phyloP scores from a whole-genome alignment of 1,140 invertebrate species.

The Paracyclopina nana region DNA sequence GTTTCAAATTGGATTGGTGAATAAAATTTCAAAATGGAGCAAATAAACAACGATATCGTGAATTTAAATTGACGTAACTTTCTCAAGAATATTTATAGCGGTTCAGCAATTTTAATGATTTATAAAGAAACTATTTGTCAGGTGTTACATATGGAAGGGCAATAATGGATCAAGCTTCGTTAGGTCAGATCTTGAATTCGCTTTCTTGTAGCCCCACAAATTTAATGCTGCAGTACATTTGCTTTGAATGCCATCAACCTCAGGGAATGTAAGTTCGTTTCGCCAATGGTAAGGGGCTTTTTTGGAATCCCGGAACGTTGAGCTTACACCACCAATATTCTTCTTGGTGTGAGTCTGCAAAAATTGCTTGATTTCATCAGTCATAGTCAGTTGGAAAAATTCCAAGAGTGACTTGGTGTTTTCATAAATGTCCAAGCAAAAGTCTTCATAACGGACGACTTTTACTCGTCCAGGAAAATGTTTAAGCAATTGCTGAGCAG shows the following conservation, averaged over 20 bases:
- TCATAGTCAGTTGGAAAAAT: slow-evolving; percentile 51
- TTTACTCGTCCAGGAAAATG: slow-evolving; percentile 50
- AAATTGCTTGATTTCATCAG: slow-evolving; percentile 44
- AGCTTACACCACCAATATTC: slow-evolving; percentile 54
- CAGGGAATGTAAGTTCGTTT: slow-evolving; percentile 37
- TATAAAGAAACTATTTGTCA: too few relatives aligned
- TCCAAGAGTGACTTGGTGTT: slow-evolving; percentile 46
- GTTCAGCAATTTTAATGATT: too few relatives aligned
- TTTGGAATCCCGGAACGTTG: slow-evolving; percentile 59
- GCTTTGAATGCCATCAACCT: slow-evolving; percentile 38
- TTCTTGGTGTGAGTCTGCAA: slow-evolving; percentile 56
- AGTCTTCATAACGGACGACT: slow-evolving; percentile 59
- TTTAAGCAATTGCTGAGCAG: slow-evolving; percentile 42
- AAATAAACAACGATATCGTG: too few relatives aligned
- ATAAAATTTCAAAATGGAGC: too few relatives aligned
- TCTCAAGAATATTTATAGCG: too few relatives aligned
- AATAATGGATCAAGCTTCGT: too few relatives aligned
- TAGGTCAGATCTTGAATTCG: too few relatives aligned
- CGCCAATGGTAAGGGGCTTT: slow-evolving; percentile 64
- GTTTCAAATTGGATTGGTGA: too few relatives aligned
- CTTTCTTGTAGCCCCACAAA: slow-evolving; percentile 62
- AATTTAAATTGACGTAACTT: too few relatives aligned
- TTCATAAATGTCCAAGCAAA: slow-evolving; percentile 49
- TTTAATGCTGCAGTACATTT: slow-evolving; percentile 49
- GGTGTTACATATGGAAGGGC: too few relatives aligned